These are phyloP conservation scores for Phaethornis superciliosus DNA, from an alignment of 2,113 vertebrate species.

Conservation along the genomic window DNA sequence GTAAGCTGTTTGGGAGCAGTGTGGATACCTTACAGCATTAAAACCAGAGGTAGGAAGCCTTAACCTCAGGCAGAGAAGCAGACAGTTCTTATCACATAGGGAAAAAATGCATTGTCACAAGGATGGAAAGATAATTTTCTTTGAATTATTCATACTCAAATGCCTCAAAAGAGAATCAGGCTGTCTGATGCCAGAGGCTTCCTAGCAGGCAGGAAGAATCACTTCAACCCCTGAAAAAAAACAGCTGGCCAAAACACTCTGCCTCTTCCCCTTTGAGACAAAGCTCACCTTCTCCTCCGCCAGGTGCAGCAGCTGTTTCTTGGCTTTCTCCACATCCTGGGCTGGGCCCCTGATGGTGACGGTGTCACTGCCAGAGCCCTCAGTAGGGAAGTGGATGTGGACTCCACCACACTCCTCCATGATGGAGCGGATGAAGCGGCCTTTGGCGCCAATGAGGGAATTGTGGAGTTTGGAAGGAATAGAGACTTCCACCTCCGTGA, in stretches of 20 bases:
- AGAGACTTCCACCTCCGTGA: conserved; percentile 92
- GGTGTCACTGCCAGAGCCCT: conserved; percentile 94
- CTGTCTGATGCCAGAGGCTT: neutral
- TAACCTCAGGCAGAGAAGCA: neutral
- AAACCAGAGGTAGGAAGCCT: neutral
- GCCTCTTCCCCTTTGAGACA: neutral
- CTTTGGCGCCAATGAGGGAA: conserved; percentile 96
- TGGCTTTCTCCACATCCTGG: conserved; percentile 95
- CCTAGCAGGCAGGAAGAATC: neutral
- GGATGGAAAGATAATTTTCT: neutral
- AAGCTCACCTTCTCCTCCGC: conserved; percentile 94
- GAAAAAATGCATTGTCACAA: neutral
- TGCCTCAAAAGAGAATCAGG: neutral
- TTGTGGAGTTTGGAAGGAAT: conserved; percentile 97
- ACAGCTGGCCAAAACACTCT: neutral
- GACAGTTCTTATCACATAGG: neutral
- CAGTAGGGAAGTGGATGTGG: conserved; percentile 97
- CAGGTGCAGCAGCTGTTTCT: conserved; percentile 92
- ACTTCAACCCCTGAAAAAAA: neutral
- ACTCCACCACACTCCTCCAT: conserved; percentile 99
- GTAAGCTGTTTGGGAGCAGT: neutral
- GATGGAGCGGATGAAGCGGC: conserved; percentile 95
- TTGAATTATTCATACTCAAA: neutral
- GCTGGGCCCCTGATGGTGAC: conserved; percentile 95
- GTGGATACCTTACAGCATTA: neutral